phyloP scores from a whole-genome alignment of 2,797 vertebrate species.

The Lacerta bilineata region DNA sequence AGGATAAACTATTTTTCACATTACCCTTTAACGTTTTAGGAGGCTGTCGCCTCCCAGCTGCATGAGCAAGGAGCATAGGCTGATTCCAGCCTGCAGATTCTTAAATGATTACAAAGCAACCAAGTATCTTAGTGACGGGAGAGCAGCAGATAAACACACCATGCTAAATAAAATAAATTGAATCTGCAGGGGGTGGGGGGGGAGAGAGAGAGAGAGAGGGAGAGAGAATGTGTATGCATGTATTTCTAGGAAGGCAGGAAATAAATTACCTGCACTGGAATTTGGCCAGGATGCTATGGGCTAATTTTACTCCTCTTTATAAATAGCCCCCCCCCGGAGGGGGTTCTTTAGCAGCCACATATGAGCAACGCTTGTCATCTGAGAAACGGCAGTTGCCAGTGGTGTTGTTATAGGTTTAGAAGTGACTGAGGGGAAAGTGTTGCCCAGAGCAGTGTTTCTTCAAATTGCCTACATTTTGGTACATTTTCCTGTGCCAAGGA shows the following conservation, averaged over 20 bases:
- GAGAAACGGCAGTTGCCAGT: slow-evolving; percentile 4
- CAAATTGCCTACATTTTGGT: not conserved
- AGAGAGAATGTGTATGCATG: not conserved
- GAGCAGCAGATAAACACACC: slow-evolving; percentile 2
- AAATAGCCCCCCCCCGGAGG: slow-evolving; percentile 6
- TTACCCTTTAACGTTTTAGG: slow-evolving; percentile 7
- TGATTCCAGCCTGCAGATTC: not conserved
- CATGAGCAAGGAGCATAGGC: slow-evolving; percentile 13
- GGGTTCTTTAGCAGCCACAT: slow-evolving; percentile 23
- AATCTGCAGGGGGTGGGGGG: not conserved
- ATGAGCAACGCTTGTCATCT: slow-evolving; percentile 22
- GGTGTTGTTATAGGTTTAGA: slow-evolving; percentile 3
- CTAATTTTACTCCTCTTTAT: slow-evolving; percentile 37
- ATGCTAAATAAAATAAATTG: slow-evolving; percentile 29
- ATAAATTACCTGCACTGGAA: slow-evolving; percentile 44
- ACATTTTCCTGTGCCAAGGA: not conserved
- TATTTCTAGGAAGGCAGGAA: slow-evolving; percentile 25
- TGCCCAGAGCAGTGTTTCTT: slow-evolving; percentile 13
- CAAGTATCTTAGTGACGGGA: not conserved
- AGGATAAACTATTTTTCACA: slow-evolving; percentile 35
- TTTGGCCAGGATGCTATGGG: slow-evolving; percentile 27
- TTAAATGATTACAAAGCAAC: slow-evolving; percentile 7
- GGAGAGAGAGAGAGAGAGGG: not conserved
- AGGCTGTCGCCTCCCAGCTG: slow-evolving; percentile 11
- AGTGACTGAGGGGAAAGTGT: not conserved